phyloP scores from a whole-genome alignment of 2,888 invertebrate genomes.

The Athrips mouffetella region DNA sequence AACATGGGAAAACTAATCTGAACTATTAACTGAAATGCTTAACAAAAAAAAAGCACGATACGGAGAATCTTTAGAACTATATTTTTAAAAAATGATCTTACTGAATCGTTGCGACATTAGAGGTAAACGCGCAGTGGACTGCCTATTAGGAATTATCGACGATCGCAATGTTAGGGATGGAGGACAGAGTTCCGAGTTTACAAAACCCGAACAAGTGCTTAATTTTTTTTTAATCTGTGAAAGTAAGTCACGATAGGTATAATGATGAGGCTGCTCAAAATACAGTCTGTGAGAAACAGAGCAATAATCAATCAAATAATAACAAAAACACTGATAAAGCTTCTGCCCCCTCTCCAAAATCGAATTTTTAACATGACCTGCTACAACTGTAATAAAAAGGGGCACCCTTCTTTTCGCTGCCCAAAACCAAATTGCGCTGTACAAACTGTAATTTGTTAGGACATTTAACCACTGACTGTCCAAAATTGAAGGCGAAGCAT shows the following conservation, averaged over 20 bases:
- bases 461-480: too few species aligned
- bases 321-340: too few species aligned
- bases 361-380: too few species aligned
- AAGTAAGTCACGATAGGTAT: not conserved
- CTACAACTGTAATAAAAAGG: too few species aligned
- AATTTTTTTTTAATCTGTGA: too few species aligned
- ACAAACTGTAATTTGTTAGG: too few species aligned
- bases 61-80: too few species aligned
- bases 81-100: conserved; percentile 5
- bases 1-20: conserved; percentile 20
- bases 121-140: conserved; percentile 6
- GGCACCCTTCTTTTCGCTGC: too few species aligned
- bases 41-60: conserved; percentile 2
- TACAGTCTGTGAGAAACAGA: too few species aligned
- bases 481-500: not conserved
- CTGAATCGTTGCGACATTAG: conserved; percentile 2
- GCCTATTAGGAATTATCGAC: not conserved
- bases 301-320: too few species aligned
- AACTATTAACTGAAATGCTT: conserved; percentile 15
- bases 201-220: not conserved
- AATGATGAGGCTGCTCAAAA: not conserved
- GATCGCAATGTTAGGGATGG: not conserved
- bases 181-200: not conserved
- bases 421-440: too few species aligned
- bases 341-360: too few species aligned